Conservation (phyloP, 2,888 invertebrate genomes). For the Pasiphila rectangulata region DNA sequence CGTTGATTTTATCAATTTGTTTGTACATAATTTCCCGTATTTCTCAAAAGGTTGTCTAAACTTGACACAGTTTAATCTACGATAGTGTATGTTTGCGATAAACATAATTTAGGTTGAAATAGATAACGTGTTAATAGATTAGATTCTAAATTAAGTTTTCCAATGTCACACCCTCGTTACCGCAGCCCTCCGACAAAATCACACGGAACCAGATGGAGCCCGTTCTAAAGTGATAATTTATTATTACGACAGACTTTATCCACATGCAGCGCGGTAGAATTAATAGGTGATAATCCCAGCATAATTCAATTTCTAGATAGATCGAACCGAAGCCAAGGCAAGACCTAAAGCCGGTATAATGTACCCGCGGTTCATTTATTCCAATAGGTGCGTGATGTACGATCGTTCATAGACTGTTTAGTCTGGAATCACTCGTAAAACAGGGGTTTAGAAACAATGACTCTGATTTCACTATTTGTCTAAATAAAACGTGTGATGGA, state of each 20-base stretch:
- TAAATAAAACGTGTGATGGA: slow-evolving; percentile 20
- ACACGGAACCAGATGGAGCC: slow-evolving; percentile 45
- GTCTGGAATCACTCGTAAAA: slow-evolving; percentile 23
- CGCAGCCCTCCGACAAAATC: slow-evolving; percentile 36
- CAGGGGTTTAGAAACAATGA: slow-evolving; percentile 19
- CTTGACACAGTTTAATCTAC: slow-evolving; percentile 31
- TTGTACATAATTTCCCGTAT: slow-evolving; percentile 26
- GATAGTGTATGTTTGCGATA: slow-evolving; percentile 33
- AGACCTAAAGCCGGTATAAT: slow-evolving; percentile 13
- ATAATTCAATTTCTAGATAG: slow-evolving; percentile 35
- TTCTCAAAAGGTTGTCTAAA: slow-evolving; percentile 22
- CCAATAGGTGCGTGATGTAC: slow-evolving; percentile 22
- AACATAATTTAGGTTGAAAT: slow-evolving; percentile 40
- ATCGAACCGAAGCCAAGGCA: slow-evolving; percentile 19
- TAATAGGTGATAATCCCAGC: slow-evolving; percentile 47
- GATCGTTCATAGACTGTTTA: slow-evolving; percentile 26
- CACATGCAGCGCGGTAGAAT: slow-evolving; percentile 45
- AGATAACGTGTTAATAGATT: slow-evolving; percentile 58
- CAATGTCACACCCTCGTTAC: slow-evolving; percentile 61
- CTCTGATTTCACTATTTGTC: neutral
- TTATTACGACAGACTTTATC: slow-evolving; percentile 43
- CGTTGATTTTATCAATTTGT: slow-evolving; percentile 25
- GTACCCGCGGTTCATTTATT: slow-evolving; percentile 21
- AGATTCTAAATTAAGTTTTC: slow-evolving; percentile 57
- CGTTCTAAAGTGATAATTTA: slow-evolving; percentile 52